These are phyloP conservation scores for Malurus elegans DNA, from an alignment of 2,113 vertebrate genomes.

Conservation along the genomic window DNA sequence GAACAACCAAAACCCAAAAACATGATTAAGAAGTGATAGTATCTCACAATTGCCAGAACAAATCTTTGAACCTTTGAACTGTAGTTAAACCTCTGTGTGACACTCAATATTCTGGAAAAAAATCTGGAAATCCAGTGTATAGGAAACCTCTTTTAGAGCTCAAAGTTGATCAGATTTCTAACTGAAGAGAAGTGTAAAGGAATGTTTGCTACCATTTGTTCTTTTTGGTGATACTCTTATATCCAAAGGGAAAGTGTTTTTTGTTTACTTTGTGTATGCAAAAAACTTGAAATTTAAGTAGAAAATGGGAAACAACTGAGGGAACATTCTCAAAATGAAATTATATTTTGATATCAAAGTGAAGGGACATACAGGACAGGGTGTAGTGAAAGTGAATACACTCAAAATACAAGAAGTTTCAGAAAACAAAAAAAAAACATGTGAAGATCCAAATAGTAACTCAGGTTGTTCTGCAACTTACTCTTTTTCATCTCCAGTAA, in stretches of 20 bases:
- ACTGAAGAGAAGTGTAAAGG: background rate
- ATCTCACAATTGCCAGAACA: background rate
- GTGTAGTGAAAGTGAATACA: background rate
- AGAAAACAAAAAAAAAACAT: rapidly evolving
- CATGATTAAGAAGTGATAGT: background rate
- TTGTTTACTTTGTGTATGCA: background rate
- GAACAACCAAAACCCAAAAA: background rate
- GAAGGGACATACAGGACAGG: background rate
- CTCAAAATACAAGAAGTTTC: background rate
- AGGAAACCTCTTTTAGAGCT: background rate
- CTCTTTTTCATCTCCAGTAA: background rate
- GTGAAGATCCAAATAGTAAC: background rate
- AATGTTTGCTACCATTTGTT: background rate
- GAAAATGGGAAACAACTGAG: background rate
- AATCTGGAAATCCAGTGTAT: background rate
- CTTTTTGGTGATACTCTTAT: background rate
- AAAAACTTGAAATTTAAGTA: background rate
- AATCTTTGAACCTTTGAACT: background rate
- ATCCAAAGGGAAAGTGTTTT: background rate
- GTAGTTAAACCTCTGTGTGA: background rate
- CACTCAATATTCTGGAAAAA: background rate
- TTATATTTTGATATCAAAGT: background rate
- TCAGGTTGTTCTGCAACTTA: background rate
- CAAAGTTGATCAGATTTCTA: background rate
- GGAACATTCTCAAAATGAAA: background rate